Evolutionary conservation across 1,140 invertebrate species (phyloP).

Genomic region (Pseudomyrmex flavicornis): DNA sequence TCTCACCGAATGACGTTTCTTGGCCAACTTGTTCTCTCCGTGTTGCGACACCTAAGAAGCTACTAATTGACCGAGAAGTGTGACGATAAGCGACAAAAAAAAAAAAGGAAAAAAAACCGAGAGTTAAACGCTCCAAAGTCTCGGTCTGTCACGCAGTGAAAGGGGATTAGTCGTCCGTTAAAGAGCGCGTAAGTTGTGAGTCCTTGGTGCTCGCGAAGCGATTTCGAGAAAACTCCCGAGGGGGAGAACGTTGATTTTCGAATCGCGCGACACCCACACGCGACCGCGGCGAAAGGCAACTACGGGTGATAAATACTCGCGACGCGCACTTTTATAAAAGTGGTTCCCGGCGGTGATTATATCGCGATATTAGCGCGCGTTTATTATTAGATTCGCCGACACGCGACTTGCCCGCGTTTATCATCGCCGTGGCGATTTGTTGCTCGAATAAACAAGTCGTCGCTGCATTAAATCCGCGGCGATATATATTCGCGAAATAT

Average conservation of each 20-base stretch:
- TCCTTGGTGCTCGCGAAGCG: constrained; percentile 23
- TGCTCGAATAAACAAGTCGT: constrained; percentile 42
- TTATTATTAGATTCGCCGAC: constrained; percentile 43
- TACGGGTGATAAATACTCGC: background rate
- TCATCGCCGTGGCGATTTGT: constrained; percentile 36
- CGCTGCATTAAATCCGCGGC: constrained; percentile 36
- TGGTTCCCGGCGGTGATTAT: constrained; percentile 36
- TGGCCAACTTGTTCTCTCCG: constrained; percentile 27
- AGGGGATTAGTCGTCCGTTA: constrained; percentile 42
- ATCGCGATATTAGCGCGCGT: constrained; percentile 62
- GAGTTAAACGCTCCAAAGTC: constrained; percentile 31
- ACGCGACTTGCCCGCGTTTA: constrained; percentile 38
- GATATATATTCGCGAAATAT: background rate
- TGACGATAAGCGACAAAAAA: constrained; percentile 35
- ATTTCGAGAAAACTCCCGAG: constrained; percentile 33
- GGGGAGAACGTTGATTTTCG: constrained; percentile 17
- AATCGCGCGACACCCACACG: constrained; percentile 20
- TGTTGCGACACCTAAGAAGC: constrained; percentile 39
- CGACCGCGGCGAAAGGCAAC: background rate
- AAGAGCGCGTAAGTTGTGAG: constrained; percentile 38
- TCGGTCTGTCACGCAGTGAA: constrained; percentile 28
- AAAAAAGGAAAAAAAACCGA: background rate
- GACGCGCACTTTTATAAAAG: background rate
- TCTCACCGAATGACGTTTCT: constrained; percentile 20
- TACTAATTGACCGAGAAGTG: constrained; percentile 50